Evolutionary conservation across 2,113 vertebrate genomes (phyloP).

Genomic region (Steatornis caripensis): DNA sequence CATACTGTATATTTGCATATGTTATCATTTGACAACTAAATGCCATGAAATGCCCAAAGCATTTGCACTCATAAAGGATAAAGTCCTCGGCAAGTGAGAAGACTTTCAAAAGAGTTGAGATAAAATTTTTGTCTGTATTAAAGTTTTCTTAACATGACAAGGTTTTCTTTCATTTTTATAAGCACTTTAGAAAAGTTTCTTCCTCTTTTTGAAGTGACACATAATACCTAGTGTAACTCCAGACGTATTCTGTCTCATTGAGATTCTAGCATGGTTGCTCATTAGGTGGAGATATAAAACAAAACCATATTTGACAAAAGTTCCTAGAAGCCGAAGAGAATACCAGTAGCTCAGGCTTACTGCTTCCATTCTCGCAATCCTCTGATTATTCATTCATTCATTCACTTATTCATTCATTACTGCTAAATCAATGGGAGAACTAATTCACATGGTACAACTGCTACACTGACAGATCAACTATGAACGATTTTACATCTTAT

Average conservation of each 20-base stretch:
- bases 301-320: not conserved
- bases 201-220: not conserved
- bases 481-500: conserved; percentile 45
- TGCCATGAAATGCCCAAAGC: not conserved
- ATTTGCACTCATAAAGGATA: not conserved
- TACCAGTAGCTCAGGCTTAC: not conserved
- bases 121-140: not conserved
- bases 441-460: conserved; percentile 12
- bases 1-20: not conserved
- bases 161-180: not conserved
- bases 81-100: not conserved
- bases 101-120: not conserved
- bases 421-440: conserved; percentile 37
- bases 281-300: not conserved
- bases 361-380: not conserved
- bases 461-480: conserved; percentile 49
- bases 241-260: not conserved
- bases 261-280: not conserved
- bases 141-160: not conserved
- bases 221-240: not conserved
- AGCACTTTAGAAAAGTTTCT: not conserved
- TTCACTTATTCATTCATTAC: conserved; percentile 40
- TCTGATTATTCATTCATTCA: conserved; percentile 44
- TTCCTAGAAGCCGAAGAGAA: not conserved
- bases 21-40: not conserved